These are phyloP conservation scores for Pteria penguin DNA, from an alignment of 2,888 invertebrate genomes.

Conservation along the genomic window DNA sequence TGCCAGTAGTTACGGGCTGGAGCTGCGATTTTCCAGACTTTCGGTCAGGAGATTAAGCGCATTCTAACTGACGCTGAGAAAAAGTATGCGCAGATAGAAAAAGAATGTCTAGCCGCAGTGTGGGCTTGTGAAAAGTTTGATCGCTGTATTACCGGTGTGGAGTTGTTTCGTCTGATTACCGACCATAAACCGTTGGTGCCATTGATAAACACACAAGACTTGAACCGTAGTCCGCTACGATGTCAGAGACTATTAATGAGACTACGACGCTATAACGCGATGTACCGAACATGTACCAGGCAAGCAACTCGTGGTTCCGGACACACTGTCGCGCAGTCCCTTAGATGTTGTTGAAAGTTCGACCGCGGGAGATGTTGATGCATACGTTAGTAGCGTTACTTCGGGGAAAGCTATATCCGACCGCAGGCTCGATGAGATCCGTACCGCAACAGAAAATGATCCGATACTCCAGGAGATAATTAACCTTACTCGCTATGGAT, in stretches of 20 bases:
- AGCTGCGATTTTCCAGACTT: no score
- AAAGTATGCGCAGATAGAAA: slow-evolving; percentile 21
- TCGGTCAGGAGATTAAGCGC: no score
- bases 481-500: slow-evolving; percentile 27
- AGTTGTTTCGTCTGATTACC: slow-evolving; percentile 40
- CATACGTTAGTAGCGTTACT: slow-evolving; percentile 15
- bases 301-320: slow-evolving; percentile 51
- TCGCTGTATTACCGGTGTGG: slow-evolving; percentile 42
- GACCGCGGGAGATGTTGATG: slow-evolving; percentile 32
- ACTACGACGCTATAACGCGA: no score
- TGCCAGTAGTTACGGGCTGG: neutral
- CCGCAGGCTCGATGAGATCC: slow-evolving; percentile 28
- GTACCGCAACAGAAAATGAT: slow-evolving; percentile 22
- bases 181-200: no score
- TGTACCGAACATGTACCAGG: no score
- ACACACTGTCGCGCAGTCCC: slow-evolving; percentile 45
- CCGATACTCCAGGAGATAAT: slow-evolving; percentile 10
- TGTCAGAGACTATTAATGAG: no score
- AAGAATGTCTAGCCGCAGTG: slow-evolving; percentile 14
- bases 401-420: slow-evolving; percentile 9
- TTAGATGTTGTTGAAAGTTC: neutral
- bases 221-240: no score
- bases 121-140: slow-evolving; percentile 28
- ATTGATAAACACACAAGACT: no score
- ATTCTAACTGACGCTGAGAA: slow-evolving; percentile 5